Base-by-base conservation (phyloP, 2,797 vertebrate genomes). In the Tarsius wallacei region DNA sequence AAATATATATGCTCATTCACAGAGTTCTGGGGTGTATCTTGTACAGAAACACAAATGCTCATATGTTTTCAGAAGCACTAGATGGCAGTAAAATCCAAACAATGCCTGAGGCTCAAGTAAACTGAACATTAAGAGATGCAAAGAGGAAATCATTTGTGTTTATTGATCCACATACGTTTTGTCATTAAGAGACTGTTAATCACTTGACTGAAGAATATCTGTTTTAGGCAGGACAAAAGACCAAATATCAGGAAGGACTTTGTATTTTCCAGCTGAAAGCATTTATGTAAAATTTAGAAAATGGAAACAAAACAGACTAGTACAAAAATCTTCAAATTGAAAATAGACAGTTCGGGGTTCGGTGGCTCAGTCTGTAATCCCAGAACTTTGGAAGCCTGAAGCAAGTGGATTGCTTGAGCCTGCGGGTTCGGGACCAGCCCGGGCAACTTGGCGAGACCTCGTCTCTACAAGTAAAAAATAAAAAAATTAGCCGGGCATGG, bases 71-170 rank as follows among this genome's bases (percentile, higher is more conserved):
- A 57, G 64, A 77, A 97, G 85, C 99, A 97, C 98, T 98, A 99
- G 99, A 87, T 99, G 99, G 99, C 99, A 98, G 98, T 97, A 96
- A 98, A 98, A 98, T 97, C 96, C 97, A 98, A 59, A 31, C 7
- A 93, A 80, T 89, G n/a, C 70, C 57, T 1, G 16, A 93, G 28
- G 31, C 24, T 86, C 53, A 14, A n/a, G 17, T 2, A 24, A 71
- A 12, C 63, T 77, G 70, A 80, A 33, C 28, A 19, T 42, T 53
- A 5, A 87, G 76, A 76, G 36, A 63, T 57, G 14, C 1, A 7
- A 0, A 55, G 21, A 63, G 11, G 26, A 91, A 80, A 81, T 85
- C 7, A 66, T 73, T 51, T 76, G 21, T 94, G 42, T 70, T 90
- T 74, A 49, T 57, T 76, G 55, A 85, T 64, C 74, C 19, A 90